Percentiles rank a stretch among this genome's conserved stretches.
Conservation (phyloP, 2,113 vertebrate species). For the Microcebus tavaratra region DNA sequence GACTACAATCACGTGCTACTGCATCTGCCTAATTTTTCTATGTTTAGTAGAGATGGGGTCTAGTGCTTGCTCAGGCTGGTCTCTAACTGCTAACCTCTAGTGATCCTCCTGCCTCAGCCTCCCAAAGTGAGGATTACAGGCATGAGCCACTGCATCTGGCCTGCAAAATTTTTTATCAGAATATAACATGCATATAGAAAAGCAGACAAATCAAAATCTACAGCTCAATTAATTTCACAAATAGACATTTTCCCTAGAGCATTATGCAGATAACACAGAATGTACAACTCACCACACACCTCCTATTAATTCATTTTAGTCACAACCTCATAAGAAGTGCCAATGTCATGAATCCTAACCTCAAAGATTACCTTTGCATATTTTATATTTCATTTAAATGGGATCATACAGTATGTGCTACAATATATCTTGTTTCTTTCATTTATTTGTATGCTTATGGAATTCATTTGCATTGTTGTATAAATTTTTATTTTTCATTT, state of each 20-base stretch:
- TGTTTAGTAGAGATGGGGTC: no score
- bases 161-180: background rate
- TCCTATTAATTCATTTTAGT: background rate
- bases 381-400: background rate
- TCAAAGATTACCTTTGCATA: background rate
- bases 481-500: background rate
- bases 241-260: background rate
- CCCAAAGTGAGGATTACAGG: no score
- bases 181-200: background rate
- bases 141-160: no score
- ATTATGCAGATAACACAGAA: background rate
- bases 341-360: background rate
- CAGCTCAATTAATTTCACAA: background rate
- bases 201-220: background rate
- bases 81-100: no score
- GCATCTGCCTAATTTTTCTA: no score
- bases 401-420: background rate
- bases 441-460: background rate
- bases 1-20: no score
- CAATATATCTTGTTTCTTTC: background rate
- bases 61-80: no score
- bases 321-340: background rate
- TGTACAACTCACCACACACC: background rate
- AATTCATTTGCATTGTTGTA: background rate
- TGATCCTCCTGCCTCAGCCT: no score